Conservation (phyloP, 2,888 invertebrate genomes). For the Eueremaeus valkanovi region DNA sequence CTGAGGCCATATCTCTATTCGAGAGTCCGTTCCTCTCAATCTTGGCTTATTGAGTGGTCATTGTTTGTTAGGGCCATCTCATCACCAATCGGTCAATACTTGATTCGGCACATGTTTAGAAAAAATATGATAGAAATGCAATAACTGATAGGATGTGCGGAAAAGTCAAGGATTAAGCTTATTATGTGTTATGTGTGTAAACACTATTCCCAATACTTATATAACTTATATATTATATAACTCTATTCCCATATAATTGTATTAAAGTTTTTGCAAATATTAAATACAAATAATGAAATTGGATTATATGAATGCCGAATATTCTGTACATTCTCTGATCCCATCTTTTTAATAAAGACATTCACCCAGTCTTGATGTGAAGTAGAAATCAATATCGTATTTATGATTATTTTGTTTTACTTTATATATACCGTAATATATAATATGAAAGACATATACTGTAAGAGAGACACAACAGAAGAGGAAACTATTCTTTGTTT, state of each 20-base stretch:
- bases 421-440: too few relatives aligned
- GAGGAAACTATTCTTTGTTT: background rate
- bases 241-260: conserved; percentile 1
- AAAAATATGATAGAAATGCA: conserved; percentile 4
- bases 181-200: background rate
- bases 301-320: background rate
- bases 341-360: background rate
- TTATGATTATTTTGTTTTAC: background rate
- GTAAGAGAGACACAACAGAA: background rate
- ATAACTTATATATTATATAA: background rate
- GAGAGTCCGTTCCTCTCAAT: background rate
- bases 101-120: background rate
- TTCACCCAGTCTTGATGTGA: background rate
- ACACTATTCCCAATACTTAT: too few relatives aligned
- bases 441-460: background rate
- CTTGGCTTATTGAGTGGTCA: background rate
- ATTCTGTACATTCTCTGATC: background rate
- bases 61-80: background rate
- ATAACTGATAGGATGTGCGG: background rate
- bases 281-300: conserved; percentile 1
- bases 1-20: conserved; percentile 5
- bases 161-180: conserved; percentile 9
- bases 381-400: background rate
- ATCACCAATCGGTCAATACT: background rate
- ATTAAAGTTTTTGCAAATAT: conserved; percentile 10